A percentile compares a stretch with the other conserved stretches of the same genome.
These are phyloP conservation scores for Elysia chlorotica DNA, from an alignment of 1,140 invertebrate species.

Conservation along the genomic window DNA sequence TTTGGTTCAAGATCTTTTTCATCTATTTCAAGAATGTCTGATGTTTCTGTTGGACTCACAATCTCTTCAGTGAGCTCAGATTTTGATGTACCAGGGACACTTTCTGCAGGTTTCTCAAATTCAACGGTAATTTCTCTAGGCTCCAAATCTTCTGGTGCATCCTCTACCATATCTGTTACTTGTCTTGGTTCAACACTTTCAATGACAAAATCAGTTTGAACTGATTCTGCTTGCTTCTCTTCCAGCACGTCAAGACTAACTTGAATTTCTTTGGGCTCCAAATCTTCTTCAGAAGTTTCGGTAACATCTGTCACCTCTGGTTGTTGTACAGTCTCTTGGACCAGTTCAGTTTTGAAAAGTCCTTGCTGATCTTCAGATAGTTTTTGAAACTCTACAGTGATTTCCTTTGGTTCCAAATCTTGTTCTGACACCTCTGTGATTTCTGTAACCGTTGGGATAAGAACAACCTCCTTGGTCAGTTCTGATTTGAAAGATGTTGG, in stretches of 20 bases:
- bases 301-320: slow-evolving; percentile 25
- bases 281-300: background rate
- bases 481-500: slow-evolving; percentile 22
- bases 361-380: slow-evolving; percentile 24
- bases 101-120: slow-evolving; percentile 20
- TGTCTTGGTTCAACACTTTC: slow-evolving; percentile 29
- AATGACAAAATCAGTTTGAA: slow-evolving; percentile 25
- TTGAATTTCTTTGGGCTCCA: slow-evolving; percentile 17
- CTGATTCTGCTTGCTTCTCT: slow-evolving; percentile 27
- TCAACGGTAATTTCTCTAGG: slow-evolving; percentile 22
- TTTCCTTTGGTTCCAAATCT: slow-evolving; percentile 23
- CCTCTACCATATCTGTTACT: slow-evolving; percentile 22
- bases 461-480: slow-evolving; percentile 14
- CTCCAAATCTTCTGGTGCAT: background rate
- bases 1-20: slow-evolving; percentile 19
- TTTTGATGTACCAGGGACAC: slow-evolving; percentile 28
- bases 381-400: slow-evolving; percentile 30
- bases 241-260: slow-evolving; percentile 18
- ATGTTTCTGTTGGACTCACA: slow-evolving; percentile 25
- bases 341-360: slow-evolving; percentile 30
- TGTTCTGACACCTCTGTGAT: slow-evolving; percentile 28
- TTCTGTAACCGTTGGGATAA: slow-evolving; percentile 21
- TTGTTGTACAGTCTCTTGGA: slow-evolving; percentile 29
- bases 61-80: slow-evolving; percentile 32
- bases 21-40: slow-evolving; percentile 22